Base-by-base conservation (phyloP, 2,888 invertebrate genomes). In the Zootermopsis nevadensis region DNA sequence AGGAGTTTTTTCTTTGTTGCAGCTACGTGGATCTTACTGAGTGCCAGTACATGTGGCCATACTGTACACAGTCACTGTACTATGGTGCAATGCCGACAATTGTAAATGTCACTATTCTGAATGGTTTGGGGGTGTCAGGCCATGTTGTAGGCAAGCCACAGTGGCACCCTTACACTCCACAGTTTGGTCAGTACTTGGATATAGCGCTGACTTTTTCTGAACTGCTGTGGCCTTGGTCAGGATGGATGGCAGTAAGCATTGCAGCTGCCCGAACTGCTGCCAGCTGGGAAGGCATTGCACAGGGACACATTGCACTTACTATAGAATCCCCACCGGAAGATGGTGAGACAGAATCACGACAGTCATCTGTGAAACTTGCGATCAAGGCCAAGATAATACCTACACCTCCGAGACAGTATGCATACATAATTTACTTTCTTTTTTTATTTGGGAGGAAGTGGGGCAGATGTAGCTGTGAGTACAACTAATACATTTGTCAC, bases 1-100 rank as follows among this genome's bases (percentile, higher is more conserved):
- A 19, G 48, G 19, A 19, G 15, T 48, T 15, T 48, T 19, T 15
- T 48, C 48, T 48, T 89, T 89, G 92, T 93, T 90, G 89, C 93
- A 94, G 96, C 86, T 98, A 98, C 89, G 93, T 99, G 86, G 99
- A 99, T 89, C 92, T 98, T 85, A 97, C 96, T 0, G 98, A 98
- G 88, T 97, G 97, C 87, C 97, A 97, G 86, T 99, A 98, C 89
- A 98, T 98, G 98, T 99, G 98, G 98, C 99, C 99, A 0, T 99
- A 98, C 87, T 99, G 98, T 89, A 97, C 97, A 0, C 99, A 99
- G 89, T 97, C 98, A 0, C 89, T 99, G 72, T 99, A 97, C 90
- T 93, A 95, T 89, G 95, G 95, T 84, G 95, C 94, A 66, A 94
- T 96, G 90, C 97, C 98, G 0, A 94, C 95, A 33, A 96, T 99